Base-by-base conservation (phyloP, 2,113 vertebrate species). In the Mus pahari region DNA sequence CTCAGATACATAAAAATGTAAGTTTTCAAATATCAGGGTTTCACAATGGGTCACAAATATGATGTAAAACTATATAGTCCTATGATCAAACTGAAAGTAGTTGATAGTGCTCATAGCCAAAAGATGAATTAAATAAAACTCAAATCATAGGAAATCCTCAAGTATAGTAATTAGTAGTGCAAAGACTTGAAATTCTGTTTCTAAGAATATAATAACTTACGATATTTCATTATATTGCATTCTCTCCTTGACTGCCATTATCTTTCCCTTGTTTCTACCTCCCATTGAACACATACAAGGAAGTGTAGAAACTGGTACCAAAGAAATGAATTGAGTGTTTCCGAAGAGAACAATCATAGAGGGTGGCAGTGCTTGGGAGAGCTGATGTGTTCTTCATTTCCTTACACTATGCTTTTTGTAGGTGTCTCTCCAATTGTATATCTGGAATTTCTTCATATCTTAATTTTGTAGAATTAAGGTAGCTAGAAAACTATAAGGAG, bases 71-170 rank as follows among this genome's bases (percentile, higher is more conserved):
- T 11, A 48, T 6, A 42, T n/a, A 78, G 91, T 7, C 0, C 31
- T 94, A 73, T 81, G 83, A 86, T 83, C 13, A 87, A 95, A 78
- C 12, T 45, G 73, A 73, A 95, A 92, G 17, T 20, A 88, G 71
- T 5, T 42, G 17, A 66, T 58, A 50, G 36, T 78, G 96, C 87
- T 84, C 26, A 66, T 17, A 33, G 53, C 77, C 60, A 55, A 68
- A 19, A 88, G 24, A 86, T 82, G 31, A 70, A 92, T 10, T 14
- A n/a, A 86, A 75, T 77, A 68, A 96, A 93, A 90, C 0, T 74
- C 16, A 70, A 68, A 7, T 55, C 86, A 93, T 60, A 89, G 45
- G 55, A 92, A 48, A 19, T 6, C 55, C 1, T 22, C 10, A 31
- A 84, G 1, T 60, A 42, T 33, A 10, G 0, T 90, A 90, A 71